A percentile compares a stretch with the other conserved stretches of the same genome.
Evolutionary conservation across 2,888 invertebrate genomes (phyloP).

Genomic region (Arge pagana): DNA sequence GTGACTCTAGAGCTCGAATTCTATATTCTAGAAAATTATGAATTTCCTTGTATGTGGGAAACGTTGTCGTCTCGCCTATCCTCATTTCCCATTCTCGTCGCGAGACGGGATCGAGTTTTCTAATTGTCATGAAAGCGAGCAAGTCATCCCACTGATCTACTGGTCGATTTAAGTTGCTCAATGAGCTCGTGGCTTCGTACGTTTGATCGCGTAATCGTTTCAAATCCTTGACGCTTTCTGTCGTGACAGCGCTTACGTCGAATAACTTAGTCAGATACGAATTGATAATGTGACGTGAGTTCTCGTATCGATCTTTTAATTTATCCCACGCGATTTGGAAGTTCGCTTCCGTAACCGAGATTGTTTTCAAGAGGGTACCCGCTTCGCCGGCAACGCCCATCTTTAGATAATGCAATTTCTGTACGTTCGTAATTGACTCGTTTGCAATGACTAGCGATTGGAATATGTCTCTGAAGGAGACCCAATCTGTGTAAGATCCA

Average conservation of each 20-base stretch:
- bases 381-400: slow-evolving; percentile 30
- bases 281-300: slow-evolving; percentile 28
- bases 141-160: slow-evolving; percentile 32
- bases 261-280: slow-evolving; percentile 27
- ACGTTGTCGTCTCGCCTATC: slow-evolving; percentile 21
- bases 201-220: slow-evolving; percentile 29
- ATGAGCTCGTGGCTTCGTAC: slow-evolving; percentile 29
- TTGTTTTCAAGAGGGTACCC: slow-evolving; percentile 22
- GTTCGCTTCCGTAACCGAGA: slow-evolving; percentile 23
- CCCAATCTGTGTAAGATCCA: not conserved
- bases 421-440: slow-evolving; percentile 19
- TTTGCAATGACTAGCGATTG: slow-evolving; percentile 23
- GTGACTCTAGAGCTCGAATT: slow-evolving; percentile 11
- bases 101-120: slow-evolving; percentile 30
- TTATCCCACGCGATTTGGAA: slow-evolving; percentile 24
- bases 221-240: slow-evolving; percentile 21
- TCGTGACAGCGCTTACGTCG: slow-evolving; percentile 9
- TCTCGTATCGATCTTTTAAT: slow-evolving; percentile 26
- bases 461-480: slow-evolving; percentile 17
- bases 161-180: slow-evolving; percentile 29
- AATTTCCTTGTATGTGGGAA: slow-evolving; percentile 14
- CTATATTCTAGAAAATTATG: slow-evolving; percentile 11
- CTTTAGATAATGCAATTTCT: slow-evolving; percentile 30
- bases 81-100: slow-evolving; percentile 32
- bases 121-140: slow-evolving; percentile 29